Conservation (phyloP, 2,113 vertebrate species). For the Micromys minutus region DNA sequence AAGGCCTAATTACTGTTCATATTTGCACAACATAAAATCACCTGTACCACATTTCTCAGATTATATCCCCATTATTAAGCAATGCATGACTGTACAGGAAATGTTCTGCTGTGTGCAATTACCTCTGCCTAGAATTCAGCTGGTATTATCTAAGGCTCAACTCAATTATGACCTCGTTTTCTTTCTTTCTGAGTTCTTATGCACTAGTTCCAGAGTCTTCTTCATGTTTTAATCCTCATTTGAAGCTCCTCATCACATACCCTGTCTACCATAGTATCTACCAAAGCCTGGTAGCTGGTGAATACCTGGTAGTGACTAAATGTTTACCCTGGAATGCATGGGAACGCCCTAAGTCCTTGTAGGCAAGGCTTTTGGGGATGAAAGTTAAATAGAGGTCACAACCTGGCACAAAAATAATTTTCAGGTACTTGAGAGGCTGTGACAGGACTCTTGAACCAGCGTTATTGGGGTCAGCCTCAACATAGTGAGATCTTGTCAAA, state of each 20-base stretch:
- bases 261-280: background rate
- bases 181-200: background rate
- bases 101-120: background rate
- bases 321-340: background rate
- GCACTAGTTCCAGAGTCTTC: background rate
- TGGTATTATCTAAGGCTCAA: background rate
- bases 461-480: background rate
- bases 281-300: background rate
- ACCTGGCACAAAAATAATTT: background rate
- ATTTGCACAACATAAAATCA: conserved; percentile 14
- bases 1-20: background rate
- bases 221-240: background rate
- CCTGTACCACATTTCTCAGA: background rate
- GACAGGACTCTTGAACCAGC: background rate
- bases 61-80: background rate
- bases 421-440: background rate
- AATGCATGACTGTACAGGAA: background rate
- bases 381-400: background rate
- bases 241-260: background rate
- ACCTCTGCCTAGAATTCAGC: background rate
- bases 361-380: background rate
- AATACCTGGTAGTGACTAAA: background rate
- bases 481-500: background rate
- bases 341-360: background rate
- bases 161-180: conserved; percentile 7